Evolutionary conservation across 2,797 vertebrate genomes (phyloP).

Genomic region (Aphelocoma californica): DNA sequence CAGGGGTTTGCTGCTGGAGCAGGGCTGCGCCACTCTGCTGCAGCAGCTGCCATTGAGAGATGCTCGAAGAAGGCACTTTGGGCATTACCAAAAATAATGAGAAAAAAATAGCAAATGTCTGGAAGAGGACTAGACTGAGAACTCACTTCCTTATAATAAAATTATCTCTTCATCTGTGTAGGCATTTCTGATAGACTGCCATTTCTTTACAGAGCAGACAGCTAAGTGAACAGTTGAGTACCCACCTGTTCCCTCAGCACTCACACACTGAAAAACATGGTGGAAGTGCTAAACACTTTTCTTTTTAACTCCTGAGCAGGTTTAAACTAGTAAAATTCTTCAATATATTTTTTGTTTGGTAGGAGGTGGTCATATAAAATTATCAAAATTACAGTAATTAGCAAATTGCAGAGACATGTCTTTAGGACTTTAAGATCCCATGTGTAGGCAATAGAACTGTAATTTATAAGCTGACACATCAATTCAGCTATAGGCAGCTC

Average conservation of each 20-base stretch:
- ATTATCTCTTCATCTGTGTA: background rate
- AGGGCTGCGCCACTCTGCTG: background rate
- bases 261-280: background rate
- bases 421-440: background rate
- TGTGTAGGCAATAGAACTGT: background rate
- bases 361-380: conserved; percentile 7
- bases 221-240: background rate
- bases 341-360: background rate
- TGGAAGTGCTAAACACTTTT: background rate
- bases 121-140: background rate
- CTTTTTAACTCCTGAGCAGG: background rate
- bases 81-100: background rate
- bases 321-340: background rate
- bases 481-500: background rate
- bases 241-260: background rate
- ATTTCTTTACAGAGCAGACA: background rate
- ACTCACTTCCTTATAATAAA: background rate
- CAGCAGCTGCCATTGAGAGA: background rate
- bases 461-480: background rate
- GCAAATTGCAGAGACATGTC: background rate
- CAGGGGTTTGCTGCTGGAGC: background rate
- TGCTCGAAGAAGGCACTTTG: accelerated
- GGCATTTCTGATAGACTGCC: background rate
- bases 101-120: background rate
- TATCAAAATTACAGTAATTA: conserved; percentile 28